Percentiles rank a stretch among this genome's conserved stretches.
These are phyloP conservation scores for Cephalopterus ornatus DNA, from an alignment of 2,113 vertebrate species.

Conservation along the genomic window DNA sequence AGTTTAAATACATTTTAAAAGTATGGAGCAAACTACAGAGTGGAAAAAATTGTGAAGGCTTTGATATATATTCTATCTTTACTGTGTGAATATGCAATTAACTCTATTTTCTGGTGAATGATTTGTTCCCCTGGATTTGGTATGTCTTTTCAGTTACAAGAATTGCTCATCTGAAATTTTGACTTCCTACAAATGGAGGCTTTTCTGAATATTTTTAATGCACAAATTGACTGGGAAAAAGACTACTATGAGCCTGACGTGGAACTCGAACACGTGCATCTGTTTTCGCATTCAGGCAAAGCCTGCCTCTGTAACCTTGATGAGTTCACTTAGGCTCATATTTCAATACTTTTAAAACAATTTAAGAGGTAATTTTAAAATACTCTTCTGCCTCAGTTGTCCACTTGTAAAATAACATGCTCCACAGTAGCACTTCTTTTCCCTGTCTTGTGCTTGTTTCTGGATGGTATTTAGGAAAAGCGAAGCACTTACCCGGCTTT, in stretches of 20 bases:
- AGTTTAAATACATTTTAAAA: slow-evolving; percentile 33
- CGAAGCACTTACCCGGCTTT: not conserved
- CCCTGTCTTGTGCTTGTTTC: not conserved
- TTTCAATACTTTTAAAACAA: not conserved
- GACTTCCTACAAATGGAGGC: not conserved
- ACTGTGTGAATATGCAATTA: not conserved
- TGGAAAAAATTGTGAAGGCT: slow-evolving; percentile 16
- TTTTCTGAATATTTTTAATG: not conserved
- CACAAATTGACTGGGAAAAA: not conserved
- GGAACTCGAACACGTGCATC: not conserved
- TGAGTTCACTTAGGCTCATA: not conserved
- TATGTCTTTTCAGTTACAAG: not conserved
- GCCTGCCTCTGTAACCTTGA: not conserved
- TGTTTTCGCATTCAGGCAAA: not conserved
- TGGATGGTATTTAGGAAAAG: not conserved
- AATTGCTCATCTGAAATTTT: not conserved
- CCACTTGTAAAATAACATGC: not conserved
- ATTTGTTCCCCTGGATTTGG: not conserved
- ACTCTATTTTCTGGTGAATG: not conserved
- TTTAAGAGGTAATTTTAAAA: not conserved
- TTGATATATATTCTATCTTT: not conserved
- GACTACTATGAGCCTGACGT: not conserved
- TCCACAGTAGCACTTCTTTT: not conserved
- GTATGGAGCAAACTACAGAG: not conserved
- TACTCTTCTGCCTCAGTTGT: not conserved